Base-by-base conservation (phyloP, 2,113 vertebrate species). In the Ibidorhyncha struthersii region DNA sequence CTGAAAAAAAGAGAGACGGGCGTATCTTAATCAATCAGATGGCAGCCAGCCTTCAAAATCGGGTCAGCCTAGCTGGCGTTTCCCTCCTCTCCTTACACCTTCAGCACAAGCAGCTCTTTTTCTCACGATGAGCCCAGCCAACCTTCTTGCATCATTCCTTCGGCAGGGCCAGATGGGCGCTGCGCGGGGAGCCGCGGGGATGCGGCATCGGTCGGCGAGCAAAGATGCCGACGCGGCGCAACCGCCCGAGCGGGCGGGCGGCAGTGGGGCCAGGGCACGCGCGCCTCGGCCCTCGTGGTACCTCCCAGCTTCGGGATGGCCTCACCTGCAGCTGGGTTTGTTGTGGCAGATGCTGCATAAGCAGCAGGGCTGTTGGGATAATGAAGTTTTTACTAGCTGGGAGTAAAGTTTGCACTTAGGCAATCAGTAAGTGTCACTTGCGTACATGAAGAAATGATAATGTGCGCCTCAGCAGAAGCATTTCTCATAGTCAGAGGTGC, bases 31-130 rank as follows among this genome's bases (percentile, higher is more conserved):
- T 73, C 78, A 92, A 76, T 89, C 91, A 84, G 36, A 67, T 41
- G 66, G 63, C 70, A 66, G 81, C 73, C 86, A 95, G 8, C 62
- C 77, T 85, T 85, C 89, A 50, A 76, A 97, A 93, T 58, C 77
- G 73, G 95, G 94, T 87, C 94, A 85, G 55, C 78, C 56, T 52
- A 45, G 86, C 65, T 47, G 32, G 38, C 40, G 1, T 56, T 84
- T 22, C 81, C 73, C 53, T 86, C 73, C 55, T 22, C 58, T 94
- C 32, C 61, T 87, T 17, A 20, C 89, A 82, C 83, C 94, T 87
- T 27, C 71, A 14, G 50, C 85, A 4, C 40, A 10, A 43, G 63
- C 63, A 14, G 63, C 63, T 66, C 63, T 32, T 12, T 32, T 30
- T 65, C 63, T 93, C 90, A 26, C 26, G 0, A 59, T 0, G 25